A percentile compares a stretch with the other conserved stretches of the same genome.
phyloP scores from a whole-genome alignment of 2,888 invertebrate genomes.

The Drosophila nigricruria region DNA sequence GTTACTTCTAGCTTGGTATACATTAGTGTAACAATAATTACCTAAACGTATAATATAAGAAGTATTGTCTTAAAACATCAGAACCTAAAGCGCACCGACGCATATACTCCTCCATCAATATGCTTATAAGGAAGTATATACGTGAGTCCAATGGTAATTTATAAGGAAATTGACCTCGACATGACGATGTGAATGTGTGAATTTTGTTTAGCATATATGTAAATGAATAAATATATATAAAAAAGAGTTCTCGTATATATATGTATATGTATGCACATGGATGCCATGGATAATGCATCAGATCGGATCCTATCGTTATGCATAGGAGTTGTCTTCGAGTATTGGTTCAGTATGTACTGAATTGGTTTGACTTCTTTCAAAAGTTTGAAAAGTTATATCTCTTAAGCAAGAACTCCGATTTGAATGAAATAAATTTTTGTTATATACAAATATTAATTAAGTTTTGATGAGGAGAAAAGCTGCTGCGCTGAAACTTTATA shows the following conservation, averaged over 20 bases:
- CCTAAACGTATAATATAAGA: constrained; percentile 39
- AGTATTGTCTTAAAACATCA: constrained; percentile 27
- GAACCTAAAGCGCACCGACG: not conserved
- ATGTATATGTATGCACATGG: not conserved
- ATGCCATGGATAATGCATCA: too few relatives aligned
- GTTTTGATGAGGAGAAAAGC: too few relatives aligned
- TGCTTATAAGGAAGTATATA: not conserved
- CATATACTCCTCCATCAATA: not conserved
- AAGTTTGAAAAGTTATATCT: too few relatives aligned
- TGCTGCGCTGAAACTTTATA: too few relatives aligned
- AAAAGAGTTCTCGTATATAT: not conserved
- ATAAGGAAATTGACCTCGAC: not conserved
- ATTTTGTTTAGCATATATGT: not conserved
- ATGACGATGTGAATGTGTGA: constrained; percentile 2
- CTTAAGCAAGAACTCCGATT: too few relatives aligned
- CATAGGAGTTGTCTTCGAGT: too few relatives aligned
- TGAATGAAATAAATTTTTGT: too few relatives aligned
- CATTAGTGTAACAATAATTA: constrained; percentile 41
- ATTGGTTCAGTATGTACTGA: too few relatives aligned
- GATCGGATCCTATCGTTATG: too few relatives aligned
- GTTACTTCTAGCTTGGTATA: constrained; percentile 25
- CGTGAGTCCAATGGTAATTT: not conserved
- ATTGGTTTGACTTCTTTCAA: too few relatives aligned
- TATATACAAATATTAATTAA: too few relatives aligned
- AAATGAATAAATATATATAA: not conserved